Base-by-base conservation (phyloP, 2,888 invertebrate species). In the Machimus rusticus region DNA sequence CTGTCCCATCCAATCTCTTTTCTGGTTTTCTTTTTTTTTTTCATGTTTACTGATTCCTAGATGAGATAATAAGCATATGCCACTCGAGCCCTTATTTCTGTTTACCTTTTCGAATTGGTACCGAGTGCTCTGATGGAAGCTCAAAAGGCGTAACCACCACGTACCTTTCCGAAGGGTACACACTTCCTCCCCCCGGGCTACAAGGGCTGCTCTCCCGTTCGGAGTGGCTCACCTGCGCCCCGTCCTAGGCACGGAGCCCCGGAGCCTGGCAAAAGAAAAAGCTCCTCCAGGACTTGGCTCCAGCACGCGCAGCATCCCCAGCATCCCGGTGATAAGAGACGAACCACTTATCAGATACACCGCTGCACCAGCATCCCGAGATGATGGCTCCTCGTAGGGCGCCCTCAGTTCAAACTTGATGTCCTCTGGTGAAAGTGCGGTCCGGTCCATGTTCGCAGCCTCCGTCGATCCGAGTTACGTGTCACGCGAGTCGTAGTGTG, bases 21-120 rank as follows among this genome's bases (percentile, higher is more conserved):
- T 66, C 28, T 39, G 76, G 37, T 5, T 2, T 5, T 2, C 1
- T 31, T 74, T 37, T 37, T 34, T 37, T 85, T 74, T 85, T 85
- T 23, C 19, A 74, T 43, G 66, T 74, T 85, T n/a, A 34, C 43
- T 74, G 74, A 74, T 85, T 74, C 16, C 43, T 31, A 19, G 28
- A 43, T 66, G 74, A 74, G 66, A 84, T 84, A 84, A 66, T 84
- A 57, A 66, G 74, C 85, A 85, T 85, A 85, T 46, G 43, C 19
- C 28, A 66, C 23, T 85, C 46, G 57, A 74, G 85, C 19, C 74
- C 57, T 74, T 55, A 39, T 85, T 85, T 74, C 74, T 74, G 74
- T 74, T 46, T 46, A 46, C 37, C 51, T 74, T 85, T 74, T 74
- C n/a, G 6, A 46, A 46, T 79, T 46, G 28, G 23, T 79, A 23